These are phyloP conservation scores for Cladopsammia gracilis DNA, from an alignment of 64 coral and sea anemone species.

Conservation along the genomic window DNA sequence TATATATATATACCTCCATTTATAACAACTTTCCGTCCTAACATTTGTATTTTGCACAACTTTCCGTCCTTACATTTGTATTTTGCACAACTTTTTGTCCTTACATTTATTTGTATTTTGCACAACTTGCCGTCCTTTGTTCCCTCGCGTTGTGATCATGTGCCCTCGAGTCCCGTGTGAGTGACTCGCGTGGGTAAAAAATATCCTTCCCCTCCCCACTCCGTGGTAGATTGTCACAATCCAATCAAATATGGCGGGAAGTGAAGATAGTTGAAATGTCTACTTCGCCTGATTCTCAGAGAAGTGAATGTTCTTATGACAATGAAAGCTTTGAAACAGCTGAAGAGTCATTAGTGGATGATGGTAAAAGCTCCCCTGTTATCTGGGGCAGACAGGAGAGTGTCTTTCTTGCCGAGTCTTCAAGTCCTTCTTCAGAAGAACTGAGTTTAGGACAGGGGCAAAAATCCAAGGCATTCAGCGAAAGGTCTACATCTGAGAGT, in stretches of 20 bases:
- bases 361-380: neutral
- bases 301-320: neutral
- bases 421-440: neutral
- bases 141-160: neutral
- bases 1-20: no score
- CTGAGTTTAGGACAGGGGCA: neutral
- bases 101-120: no score
- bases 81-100: no score
- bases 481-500: neutral
- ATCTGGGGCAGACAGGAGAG: neutral
- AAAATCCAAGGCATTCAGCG: neutral
- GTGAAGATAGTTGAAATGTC: neutral
- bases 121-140: no score
- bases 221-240: neutral
- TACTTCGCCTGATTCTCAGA: neutral
- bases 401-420: constrained; percentile 41
- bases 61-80: no score
- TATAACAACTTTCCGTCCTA: no score
- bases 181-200: neutral
- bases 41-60: no score
- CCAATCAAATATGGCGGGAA: neutral
- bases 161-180: neutral
- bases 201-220: neutral
- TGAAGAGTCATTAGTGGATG: neutral
- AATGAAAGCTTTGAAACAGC: constrained; percentile 20